Evolutionary conservation across 23 tunicate genomes (phyloP).

Genomic region (Trididemnum clinides): DNA sequence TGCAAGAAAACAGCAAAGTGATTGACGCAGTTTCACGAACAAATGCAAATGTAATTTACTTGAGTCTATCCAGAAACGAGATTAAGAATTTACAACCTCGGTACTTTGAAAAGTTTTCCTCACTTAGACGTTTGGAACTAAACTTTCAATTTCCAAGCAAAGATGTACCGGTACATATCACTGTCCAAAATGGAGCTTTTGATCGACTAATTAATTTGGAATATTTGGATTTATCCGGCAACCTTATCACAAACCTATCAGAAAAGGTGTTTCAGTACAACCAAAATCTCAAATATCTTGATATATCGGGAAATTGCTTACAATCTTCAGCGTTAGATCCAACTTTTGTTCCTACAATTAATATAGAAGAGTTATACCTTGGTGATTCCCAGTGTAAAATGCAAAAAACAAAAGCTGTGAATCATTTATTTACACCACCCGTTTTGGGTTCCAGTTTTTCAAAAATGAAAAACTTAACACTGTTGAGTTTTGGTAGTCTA

Average conservation of each 20-base stretch:
- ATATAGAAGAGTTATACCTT: background rate
- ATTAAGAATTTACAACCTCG: background rate
- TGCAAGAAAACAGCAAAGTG: background rate
- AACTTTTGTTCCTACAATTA: background rate
- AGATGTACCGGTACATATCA: background rate
- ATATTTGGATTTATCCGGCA: background rate
- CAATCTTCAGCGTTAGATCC: background rate
- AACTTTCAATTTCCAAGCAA: background rate
- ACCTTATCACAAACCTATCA: background rate
- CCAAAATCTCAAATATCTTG: background rate
- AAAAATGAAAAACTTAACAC: background rate
- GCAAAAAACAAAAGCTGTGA: too few species aligned
- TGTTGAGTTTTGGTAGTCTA: background rate
- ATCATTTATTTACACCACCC: too few species aligned
- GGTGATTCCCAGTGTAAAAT: background rate
- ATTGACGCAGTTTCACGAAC: background rate
- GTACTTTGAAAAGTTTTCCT: background rate
- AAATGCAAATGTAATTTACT: background rate
- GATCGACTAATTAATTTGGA: background rate
- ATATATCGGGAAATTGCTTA: slow-evolving; percentile 8
- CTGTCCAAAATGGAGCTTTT: background rate
- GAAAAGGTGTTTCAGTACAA: background rate
- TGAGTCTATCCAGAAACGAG: background rate
- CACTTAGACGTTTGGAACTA: background rate
- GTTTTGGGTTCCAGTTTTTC: background rate